Conservation (phyloP, 1,140 invertebrate genomes). For the Procambarus clarkii region DNA sequence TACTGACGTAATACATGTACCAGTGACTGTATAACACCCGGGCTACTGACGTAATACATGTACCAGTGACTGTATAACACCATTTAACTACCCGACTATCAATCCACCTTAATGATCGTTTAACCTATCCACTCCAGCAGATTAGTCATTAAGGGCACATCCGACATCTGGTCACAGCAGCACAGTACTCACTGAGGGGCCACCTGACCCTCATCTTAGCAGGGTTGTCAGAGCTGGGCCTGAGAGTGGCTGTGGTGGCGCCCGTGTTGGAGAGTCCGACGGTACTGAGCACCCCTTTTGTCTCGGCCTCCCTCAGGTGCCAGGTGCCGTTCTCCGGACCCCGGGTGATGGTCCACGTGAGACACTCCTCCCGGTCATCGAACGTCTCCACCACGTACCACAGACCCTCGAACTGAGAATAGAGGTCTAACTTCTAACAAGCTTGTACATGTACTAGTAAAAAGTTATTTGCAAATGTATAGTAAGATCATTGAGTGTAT, state of each 20-base stretch:
- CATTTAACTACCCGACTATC: background rate
- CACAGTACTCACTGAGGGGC: slow-evolving; percentile 84
- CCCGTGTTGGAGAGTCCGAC: slow-evolving; percentile 74
- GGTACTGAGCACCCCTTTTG: slow-evolving; percentile 79
- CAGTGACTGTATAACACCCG: no score
- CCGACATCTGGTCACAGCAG: no score
- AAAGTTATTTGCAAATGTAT: no score
- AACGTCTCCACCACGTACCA: slow-evolving; percentile 93
- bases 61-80: background rate
- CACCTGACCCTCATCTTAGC: slow-evolving; percentile 85
- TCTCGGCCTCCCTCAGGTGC: slow-evolving; percentile 83
- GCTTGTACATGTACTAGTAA: no score
- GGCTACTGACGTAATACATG: no score
- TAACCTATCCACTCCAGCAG: background rate
- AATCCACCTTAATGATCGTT: background rate
- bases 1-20: no score
- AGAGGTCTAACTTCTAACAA: no score
- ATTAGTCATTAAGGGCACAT: background rate
- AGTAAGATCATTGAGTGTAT: no score
- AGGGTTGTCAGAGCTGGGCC: slow-evolving; percentile 80
- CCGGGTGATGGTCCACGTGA: slow-evolving; percentile 86
- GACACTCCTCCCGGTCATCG: slow-evolving; percentile 85
- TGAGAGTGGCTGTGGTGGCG: slow-evolving; percentile 83
- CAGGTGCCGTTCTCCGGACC: slow-evolving; percentile 80
- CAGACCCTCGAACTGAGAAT: slow-evolving; percentile 83